Evolutionary conservation across 2,888 invertebrate genomes (phyloP).

Genomic region (Scaptomyza caliginosa): DNA sequence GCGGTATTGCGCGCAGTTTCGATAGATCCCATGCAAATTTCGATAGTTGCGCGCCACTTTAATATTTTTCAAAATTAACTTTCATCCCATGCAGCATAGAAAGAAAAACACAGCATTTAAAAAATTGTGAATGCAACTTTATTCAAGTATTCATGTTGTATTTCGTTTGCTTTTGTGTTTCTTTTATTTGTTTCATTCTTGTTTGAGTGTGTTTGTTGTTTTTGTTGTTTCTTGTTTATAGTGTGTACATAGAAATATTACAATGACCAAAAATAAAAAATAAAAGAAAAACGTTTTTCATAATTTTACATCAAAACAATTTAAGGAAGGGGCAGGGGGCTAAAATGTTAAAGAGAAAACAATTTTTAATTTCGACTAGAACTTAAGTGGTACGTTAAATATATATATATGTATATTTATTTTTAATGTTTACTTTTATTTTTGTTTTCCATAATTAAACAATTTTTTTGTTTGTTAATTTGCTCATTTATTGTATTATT

Average conservation of each 20-base stretch:
- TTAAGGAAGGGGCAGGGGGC: conserved; percentile 29
- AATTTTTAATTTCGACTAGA: conserved; percentile 82
- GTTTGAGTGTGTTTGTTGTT: conserved; percentile 44
- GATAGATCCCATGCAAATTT: conserved; percentile 12
- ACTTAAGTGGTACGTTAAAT: conserved; percentile 74
- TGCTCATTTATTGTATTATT: conserved; percentile 16
- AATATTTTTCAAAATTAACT: not conserved
- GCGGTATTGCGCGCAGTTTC: conserved; percentile 47
- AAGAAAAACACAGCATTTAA: conserved; percentile 47
- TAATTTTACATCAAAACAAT: conserved; percentile 80
- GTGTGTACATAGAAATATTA: conserved; percentile 78
- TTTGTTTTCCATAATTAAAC: conserved; percentile 3
- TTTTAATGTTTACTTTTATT: conserved; percentile 2
- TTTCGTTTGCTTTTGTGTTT: conserved; percentile 53
- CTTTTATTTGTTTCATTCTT: conserved; percentile 16
- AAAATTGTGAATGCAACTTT: conserved; percentile 83
- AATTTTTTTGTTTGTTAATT: conserved; percentile 10
- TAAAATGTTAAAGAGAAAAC: conserved; percentile 50
- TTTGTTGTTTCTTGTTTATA: conserved; percentile 37
- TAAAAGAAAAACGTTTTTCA: no score
- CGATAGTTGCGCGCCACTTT: conserved; percentile 9
- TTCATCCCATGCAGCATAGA: no score
- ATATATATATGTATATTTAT: conserved; percentile 21
- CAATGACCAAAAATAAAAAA: conserved; percentile 66
- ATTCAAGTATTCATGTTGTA: conserved; percentile 78